phyloP scores from a whole-genome alignment of 2,113 vertebrate genomes.

The Tyto alba region DNA sequence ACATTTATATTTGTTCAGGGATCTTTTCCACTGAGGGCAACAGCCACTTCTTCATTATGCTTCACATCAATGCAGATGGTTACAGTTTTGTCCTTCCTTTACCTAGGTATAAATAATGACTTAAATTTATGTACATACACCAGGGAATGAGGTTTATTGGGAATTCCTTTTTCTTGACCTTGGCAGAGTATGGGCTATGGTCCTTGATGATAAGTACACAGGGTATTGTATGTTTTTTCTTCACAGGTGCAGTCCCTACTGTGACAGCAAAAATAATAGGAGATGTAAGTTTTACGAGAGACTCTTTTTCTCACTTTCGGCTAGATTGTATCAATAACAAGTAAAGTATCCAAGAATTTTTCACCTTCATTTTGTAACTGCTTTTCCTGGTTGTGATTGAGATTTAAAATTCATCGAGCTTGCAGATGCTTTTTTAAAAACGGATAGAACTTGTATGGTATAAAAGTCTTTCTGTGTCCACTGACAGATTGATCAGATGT shows the following conservation, averaged over 20 bases:
- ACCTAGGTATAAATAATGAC: background rate
- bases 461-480: background rate
- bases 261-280: constrained; percentile 90
- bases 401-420: background rate
- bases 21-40: background rate
- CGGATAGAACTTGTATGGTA: background rate
- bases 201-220: constrained; percentile 13
- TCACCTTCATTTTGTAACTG: background rate
- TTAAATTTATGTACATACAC: background rate
- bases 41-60: background rate
- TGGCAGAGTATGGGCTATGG: background rate
- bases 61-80: background rate
- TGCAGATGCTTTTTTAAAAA: background rate
- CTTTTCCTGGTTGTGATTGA: background rate
- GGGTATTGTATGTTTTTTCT: constrained; percentile 18
- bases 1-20: background rate
- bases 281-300: constrained; percentile 81
- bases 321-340: constrained; percentile 4
- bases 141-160: background rate
- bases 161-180: background rate
- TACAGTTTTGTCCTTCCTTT: background rate
- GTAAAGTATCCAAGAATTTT: background rate
- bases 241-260: constrained; percentile 86
- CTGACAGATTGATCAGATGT: background rate
- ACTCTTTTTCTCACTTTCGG: background rate